phyloP scores from a whole-genome alignment of 2,888 invertebrate genomes.

The Carabus problematicus region DNA sequence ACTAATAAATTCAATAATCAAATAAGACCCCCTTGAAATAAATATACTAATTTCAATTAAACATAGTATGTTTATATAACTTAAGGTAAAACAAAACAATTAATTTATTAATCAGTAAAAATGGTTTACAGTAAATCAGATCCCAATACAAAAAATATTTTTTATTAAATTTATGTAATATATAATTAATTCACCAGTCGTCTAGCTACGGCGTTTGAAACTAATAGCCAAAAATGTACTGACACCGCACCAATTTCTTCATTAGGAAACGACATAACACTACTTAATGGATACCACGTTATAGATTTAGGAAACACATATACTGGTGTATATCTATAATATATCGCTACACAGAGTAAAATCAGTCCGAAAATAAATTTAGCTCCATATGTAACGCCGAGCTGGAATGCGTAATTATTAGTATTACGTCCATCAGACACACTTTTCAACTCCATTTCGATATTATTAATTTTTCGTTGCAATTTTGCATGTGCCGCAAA shows the following conservation, averaged over 20 bases:
- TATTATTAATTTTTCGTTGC: slow-evolving; percentile 64
- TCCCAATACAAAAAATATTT: not conserved
- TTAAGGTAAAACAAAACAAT: not conserved
- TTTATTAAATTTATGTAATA: not conserved
- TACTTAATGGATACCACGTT: slow-evolving; percentile 60
- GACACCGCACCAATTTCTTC: slow-evolving; percentile 61
- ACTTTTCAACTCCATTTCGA: slow-evolving; percentile 62
- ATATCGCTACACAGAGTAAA: slow-evolving; percentile 57
- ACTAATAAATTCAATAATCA: not conserved
- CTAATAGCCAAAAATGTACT: slow-evolving; percentile 63
- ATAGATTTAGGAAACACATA: slow-evolving; percentile 58
- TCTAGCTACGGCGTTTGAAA: slow-evolving; percentile 59
- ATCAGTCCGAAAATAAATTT: slow-evolving; percentile 55
- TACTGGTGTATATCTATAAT: slow-evolving; percentile 60
- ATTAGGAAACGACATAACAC: slow-evolving; percentile 62
- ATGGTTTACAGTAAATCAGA: too few relatives aligned
- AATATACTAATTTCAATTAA: not conserved
- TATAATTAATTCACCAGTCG: slow-evolving; percentile 48
- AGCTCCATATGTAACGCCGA: slow-evolving; percentile 56
- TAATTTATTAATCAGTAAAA: too few relatives aligned
- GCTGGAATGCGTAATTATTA: slow-evolving; percentile 46
- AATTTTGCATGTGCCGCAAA: slow-evolving; percentile 68
- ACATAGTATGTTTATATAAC: not conserved
- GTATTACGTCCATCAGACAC: slow-evolving; percentile 48
- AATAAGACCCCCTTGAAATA: not conserved